Evolutionary conservation across 2,113 vertebrate genomes (phyloP).

Genomic region (Lophura nycthemera): DNA sequence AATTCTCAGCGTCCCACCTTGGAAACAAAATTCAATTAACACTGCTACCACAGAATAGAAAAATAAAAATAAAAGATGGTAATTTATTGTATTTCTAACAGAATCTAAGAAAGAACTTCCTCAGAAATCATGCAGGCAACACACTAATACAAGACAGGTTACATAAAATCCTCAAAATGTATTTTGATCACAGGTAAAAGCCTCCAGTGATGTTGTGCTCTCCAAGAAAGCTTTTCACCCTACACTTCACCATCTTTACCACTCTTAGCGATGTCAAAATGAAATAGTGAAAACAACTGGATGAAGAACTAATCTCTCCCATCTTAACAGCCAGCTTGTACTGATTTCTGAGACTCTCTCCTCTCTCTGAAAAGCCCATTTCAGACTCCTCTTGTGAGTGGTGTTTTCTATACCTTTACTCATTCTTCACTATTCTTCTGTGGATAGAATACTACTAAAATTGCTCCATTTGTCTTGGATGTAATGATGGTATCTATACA

Average conservation of each 20-base stretch:
- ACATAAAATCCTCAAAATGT: neutral
- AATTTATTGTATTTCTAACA: neutral
- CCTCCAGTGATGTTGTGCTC: neutral
- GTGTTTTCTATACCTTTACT: neutral
- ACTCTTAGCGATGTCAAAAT: neutral
- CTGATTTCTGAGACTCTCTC: neutral
- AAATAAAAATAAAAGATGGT: neutral
- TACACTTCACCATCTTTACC: neutral
- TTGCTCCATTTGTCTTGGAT: neutral
- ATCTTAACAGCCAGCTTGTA: neutral
- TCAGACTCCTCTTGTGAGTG: neutral
- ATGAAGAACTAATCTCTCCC: neutral
- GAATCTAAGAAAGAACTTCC: accelerated
- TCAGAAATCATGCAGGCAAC: neutral
- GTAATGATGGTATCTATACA: neutral
- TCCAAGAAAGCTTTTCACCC: neutral
- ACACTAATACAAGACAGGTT: neutral
- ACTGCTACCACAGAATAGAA: neutral
- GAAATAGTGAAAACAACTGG: neutral
- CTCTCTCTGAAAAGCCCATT: neutral
- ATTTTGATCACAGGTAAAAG: neutral
- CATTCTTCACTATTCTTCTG: neutral
- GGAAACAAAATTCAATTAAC: conserved; percentile 26
- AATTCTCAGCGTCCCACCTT: conserved; percentile 95
- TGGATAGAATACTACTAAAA: neutral